A percentile compares a stretch with the other conserved stretches of the same genome.
Conservation (phyloP, 2,888 invertebrate species). For the Drosophila recens region DNA sequence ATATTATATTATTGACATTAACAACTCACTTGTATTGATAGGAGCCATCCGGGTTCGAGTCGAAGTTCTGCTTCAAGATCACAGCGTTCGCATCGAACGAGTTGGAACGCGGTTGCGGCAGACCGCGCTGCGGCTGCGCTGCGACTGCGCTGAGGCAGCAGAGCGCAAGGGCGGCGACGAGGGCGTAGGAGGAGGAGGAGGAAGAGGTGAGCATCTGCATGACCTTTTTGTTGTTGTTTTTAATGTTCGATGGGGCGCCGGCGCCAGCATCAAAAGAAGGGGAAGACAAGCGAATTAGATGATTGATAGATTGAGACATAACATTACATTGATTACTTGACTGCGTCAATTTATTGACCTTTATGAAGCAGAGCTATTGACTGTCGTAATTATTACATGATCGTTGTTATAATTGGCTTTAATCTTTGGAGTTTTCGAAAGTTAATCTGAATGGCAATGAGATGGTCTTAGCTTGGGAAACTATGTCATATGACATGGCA, state of each 20-base stretch:
- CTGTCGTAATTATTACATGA: constrained; percentile 41
- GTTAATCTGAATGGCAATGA: constrained; percentile 30
- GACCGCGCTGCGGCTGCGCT: constrained; percentile 82
- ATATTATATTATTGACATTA: not conserved
- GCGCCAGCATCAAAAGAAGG: not conserved
- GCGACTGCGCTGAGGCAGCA: constrained; percentile 81
- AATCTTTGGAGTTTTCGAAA: constrained; percentile 45
- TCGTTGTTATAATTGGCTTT: constrained; percentile 29
- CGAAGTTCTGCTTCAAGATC: constrained; percentile 86
- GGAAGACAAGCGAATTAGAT: constrained; percentile 29
- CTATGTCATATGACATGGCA: not conserved
- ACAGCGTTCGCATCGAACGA: constrained; percentile 85
- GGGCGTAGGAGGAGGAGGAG: constrained; percentile 74
- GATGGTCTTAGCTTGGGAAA: constrained; percentile 18
- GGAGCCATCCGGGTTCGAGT: constrained; percentile 86
- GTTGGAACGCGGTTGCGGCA: constrained; percentile 77
- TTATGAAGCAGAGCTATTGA: constrained; percentile 53
- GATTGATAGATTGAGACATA: constrained; percentile 36
- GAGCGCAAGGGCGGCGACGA: constrained; percentile 79
- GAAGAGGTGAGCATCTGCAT: constrained; percentile 82
- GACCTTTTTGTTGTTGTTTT: constrained; percentile 72
- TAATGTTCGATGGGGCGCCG: constrained; percentile 8
- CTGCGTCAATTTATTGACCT: constrained; percentile 27
- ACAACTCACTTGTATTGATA: constrained; percentile 86
- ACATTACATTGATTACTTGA: constrained; percentile 25